These are phyloP conservation scores for Drosophila insularis DNA, from an alignment of 1,140 invertebrate species.

Conservation along the genomic window DNA sequence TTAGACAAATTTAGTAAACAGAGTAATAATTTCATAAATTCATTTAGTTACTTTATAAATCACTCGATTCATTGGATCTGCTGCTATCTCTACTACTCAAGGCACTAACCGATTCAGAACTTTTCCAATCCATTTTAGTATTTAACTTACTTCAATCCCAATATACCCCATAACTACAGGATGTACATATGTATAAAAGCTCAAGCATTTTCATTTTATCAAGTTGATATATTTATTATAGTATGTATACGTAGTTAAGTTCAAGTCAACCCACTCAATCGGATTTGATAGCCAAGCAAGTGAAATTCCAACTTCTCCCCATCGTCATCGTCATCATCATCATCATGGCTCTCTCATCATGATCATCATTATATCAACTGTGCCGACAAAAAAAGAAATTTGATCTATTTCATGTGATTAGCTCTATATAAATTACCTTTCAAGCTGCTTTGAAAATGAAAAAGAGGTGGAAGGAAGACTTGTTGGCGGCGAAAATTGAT, in stretches of 20 bases:
- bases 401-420: conserved; percentile 78
- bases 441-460: conserved; percentile 20
- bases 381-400: conserved; percentile 68
- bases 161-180: not conserved
- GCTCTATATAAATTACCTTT: conserved; percentile 72
- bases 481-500: conserved; percentile 52
- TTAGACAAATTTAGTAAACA: too few relatives aligned
- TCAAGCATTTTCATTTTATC: conserved; percentile 59
- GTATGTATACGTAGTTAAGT: not conserved
- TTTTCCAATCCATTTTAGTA: too few relatives aligned
- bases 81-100: too few relatives aligned
- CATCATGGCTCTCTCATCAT: conserved; percentile 11
- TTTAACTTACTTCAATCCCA: not conserved
- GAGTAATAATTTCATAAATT: too few relatives aligned
- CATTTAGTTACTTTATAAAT: too few relatives aligned
- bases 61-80: too few relatives aligned
- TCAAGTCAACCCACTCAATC: conserved; percentile 36
- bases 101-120: too few relatives aligned
- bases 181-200: conserved; percentile 60
- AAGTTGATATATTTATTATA: conserved; percentile 23
- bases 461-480: conserved; percentile 9
- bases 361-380: not conserved
- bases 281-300: conserved; percentile 35
- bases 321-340: not conserved
- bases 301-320: conserved; percentile 57